Conservation (phyloP, 53 echinoderm and acorn worm genomes). For the Stichopus horrens region DNA sequence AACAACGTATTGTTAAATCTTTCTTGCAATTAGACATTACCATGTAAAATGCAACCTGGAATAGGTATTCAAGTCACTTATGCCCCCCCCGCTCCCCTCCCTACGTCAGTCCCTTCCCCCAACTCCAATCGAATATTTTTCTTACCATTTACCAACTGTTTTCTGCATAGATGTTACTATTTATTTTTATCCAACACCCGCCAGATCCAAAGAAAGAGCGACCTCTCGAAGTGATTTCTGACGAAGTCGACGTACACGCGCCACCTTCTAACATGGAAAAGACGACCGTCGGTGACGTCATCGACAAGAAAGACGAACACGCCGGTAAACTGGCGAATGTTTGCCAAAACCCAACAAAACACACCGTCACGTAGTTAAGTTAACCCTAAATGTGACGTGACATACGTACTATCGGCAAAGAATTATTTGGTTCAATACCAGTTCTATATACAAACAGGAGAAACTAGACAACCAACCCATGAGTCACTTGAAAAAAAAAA, state of each 20-base stretch:
- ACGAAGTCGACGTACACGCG: constrained; percentile 22
- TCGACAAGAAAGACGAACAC: not conserved
- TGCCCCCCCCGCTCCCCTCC: not conserved
- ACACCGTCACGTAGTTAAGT: too few relatives aligned
- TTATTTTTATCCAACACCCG: not conserved
- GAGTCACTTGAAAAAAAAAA: too few relatives aligned
- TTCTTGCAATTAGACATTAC: too few relatives aligned
- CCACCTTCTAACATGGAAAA: constrained; percentile 9
- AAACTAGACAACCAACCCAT: too few relatives aligned
- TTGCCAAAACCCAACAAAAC: too few relatives aligned
- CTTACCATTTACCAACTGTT: not conserved
- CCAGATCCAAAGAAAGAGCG: constrained; percentile 6
- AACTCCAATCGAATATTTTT: not conserved
- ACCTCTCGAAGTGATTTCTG: not conserved
- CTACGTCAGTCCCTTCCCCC: not conserved
- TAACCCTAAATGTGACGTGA: too few relatives aligned
- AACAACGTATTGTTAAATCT: too few relatives aligned
- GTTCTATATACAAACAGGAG: too few relatives aligned
- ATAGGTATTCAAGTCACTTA: not conserved
- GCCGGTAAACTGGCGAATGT: too few relatives aligned
- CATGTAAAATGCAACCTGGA: too few relatives aligned
- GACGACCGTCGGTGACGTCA: not conserved
- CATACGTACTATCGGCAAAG: too few relatives aligned
- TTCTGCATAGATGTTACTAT: not conserved
- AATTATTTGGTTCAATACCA: too few relatives aligned